Evolutionary conservation across 2,113 vertebrate species (phyloP), one percentile per base, ranked within the genome.

Genomic region (Piaya cayana): DNA sequence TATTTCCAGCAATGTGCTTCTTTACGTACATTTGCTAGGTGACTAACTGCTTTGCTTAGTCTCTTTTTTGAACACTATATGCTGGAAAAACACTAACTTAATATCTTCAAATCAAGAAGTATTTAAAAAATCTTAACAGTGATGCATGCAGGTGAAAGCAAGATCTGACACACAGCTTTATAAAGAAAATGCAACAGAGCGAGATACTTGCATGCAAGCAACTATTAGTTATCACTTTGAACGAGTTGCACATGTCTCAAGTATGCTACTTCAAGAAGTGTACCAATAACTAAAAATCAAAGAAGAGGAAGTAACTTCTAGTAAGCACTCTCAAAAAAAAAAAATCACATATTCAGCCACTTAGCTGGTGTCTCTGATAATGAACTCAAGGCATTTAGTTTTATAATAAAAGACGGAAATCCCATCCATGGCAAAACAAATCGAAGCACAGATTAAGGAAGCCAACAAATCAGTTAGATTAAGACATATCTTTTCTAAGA

Each of bases 401-500:
- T 52, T 42, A n/a, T 8, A 5, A 68, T 47, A 76, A 29, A 64
- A 74, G 34, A 71, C 6, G 86, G 53, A 72, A 80, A 83, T 78
- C 45, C 20, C 82, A 94, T 15, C 11, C 11, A 71, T 3, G 4
- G 70, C 58, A 92, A 95, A 93, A 82, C 36, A 77, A 89, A 92
- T 58, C 21, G n/a, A 92, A 91, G 26, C 88, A 88, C 63, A 80
- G 63, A 69, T 63, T 70, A 70, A 39, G 82, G 96, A 96, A 87
- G 64, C 92, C 93, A 92, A 86, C 65, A 86, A 26, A 93, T 85
- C 64, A 88, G 42, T 80, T 74, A 45, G 68, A 47, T 58, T 45
- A 87, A 60, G 62, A 95, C 94, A 78, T 47, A 72, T 19, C 79
- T 90, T 93, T 91, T 45, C 71, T 64, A 91, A 45, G 9, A 67